Evolutionary conservation across 2,797 vertebrate species (phyloP), one percentile per base, ranked within the genome.

Genomic region (Cirrhinus mrigala): DNA sequence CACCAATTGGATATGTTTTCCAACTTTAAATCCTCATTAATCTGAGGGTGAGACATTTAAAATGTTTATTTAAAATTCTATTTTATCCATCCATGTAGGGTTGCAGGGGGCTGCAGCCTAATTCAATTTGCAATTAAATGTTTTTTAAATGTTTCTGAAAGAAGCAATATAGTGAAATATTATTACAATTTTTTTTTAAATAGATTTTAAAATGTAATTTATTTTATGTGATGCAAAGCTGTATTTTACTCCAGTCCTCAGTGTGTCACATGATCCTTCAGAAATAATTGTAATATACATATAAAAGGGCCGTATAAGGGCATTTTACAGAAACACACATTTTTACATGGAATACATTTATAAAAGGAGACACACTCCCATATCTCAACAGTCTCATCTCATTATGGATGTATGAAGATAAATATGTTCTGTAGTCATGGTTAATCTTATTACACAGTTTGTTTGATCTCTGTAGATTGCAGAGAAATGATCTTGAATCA

Each of bases 401-500:
- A 62, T 44, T 78, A 60, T 14, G 8, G 29, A 11, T 24, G 9
- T 74, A 56, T 6, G 29, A 29, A 22, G 62, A 60, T 29, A 73
- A 33, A 82, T 22, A n/a, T 11, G 18, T 58, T 37, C 40, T 71
- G 18, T n/a, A 48, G 37, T 82, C 44, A 37, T 60, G 70, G 46
- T 74, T 82, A 48, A n/a, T 76, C 71, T 44, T 52, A 27, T 40
- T 60, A 6, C 22, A 52, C 46, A 40, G 60, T 68, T 24, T 76
- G 29, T 76, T 76, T 83, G 73, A 83, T 83, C 71, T 83, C 48
- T 68, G 29, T 44, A 58, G 68, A 66, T 54, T 54, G 44, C 58
- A 50, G 40, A 73, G n/a, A 86, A 69, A 71, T 69, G 14, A 82
- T 82, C 33, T 83, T 82, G 79, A 71, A 84, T 82, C 86, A 84